A percentile compares a stretch with the other conserved stretches of the same genome.
These are phyloP conservation scores for Cichlasoma orientale DNA, from an alignment of 2,797 vertebrate genomes.

Conservation along the genomic window DNA sequence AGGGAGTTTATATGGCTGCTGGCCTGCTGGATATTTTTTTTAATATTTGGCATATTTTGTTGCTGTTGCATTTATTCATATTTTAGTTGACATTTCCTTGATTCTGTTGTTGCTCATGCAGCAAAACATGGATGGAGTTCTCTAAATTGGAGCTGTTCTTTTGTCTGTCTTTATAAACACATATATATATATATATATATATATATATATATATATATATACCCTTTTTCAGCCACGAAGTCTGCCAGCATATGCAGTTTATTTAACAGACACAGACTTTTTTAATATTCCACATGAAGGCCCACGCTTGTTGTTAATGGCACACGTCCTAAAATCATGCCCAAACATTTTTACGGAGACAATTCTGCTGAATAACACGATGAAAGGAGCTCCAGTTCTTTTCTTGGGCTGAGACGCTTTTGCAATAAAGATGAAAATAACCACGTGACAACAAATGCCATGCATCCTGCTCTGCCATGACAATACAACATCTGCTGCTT, in stretches of 20 bases:
- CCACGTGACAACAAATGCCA: conserved; percentile 30
- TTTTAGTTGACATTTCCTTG: neutral
- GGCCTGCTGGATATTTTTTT: neutral
- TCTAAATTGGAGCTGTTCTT: conserved; percentile 19
- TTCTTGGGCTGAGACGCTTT: conserved; percentile 21
- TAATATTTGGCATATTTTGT: conserved; percentile 2
- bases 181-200: neutral
- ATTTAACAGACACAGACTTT: conserved; percentile 62
- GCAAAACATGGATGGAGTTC: neutral
- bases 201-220: neutral
- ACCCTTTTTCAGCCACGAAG: conserved; percentile 63
- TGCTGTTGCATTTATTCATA: neutral
- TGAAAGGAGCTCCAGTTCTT: conserved; percentile 72
- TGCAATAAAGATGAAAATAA: conserved; percentile 46
- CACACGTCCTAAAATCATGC: conserved; percentile 79
- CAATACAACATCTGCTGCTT: neutral
- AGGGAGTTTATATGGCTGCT: conserved; percentile 17
- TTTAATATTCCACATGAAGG: conserved; percentile 69
- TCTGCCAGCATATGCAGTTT: conserved; percentile 59
- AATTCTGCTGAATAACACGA: conserved; percentile 66
- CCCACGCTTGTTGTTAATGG: conserved; percentile 75
- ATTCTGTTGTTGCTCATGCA: neutral
- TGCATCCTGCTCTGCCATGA: conserved; percentile 11
- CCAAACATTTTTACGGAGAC: conserved; percentile 62
- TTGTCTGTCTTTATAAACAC: conserved; percentile 9